phyloP scores from a whole-genome alignment of 2,797 vertebrate species.

The Melanotaenia parkinsoni region DNA sequence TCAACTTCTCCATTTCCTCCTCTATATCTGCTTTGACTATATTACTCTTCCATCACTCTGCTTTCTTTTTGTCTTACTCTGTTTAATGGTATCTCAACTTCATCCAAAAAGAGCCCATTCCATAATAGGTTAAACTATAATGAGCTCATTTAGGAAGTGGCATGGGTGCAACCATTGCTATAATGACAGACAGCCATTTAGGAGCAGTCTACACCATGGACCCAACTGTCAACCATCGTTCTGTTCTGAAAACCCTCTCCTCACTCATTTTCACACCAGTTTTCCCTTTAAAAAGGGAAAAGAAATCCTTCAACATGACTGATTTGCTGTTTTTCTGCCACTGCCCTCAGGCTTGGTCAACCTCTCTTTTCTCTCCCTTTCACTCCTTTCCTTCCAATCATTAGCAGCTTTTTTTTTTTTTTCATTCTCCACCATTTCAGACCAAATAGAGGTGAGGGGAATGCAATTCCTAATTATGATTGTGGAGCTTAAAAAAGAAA shows the following conservation, averaged over 20 bases:
- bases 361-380: constrained; percentile 11
- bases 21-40: not conserved
- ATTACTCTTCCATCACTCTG: too few relatives aligned
- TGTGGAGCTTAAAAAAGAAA: constrained; percentile 33
- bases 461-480: constrained; percentile 31
- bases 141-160: constrained; percentile 66
- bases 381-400: constrained; percentile 15
- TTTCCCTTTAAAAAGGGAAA: constrained; percentile 1
- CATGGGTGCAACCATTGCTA: constrained; percentile 37
- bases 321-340: constrained; percentile 34
- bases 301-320: constrained; percentile 19
- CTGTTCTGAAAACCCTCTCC: constrained; percentile 17
- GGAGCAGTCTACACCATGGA: constrained; percentile 26
- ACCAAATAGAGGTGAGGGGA: constrained; percentile 45
- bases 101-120: constrained; percentile 43
- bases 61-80: constrained; percentile 7
- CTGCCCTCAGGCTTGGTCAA: constrained; percentile 10
- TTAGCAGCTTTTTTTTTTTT: not conserved
- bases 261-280: constrained; percentile 21
- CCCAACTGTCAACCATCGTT: constrained; percentile 42
- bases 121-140: constrained; percentile 59
- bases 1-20: not conserved
- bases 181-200: constrained; percentile 65
- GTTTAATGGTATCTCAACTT: constrained; percentile 56
- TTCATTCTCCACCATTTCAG: constrained; percentile 18